phyloP scores from a whole-genome alignment of 2,888 invertebrate genomes.

The Xestia sexstrigata region DNA sequence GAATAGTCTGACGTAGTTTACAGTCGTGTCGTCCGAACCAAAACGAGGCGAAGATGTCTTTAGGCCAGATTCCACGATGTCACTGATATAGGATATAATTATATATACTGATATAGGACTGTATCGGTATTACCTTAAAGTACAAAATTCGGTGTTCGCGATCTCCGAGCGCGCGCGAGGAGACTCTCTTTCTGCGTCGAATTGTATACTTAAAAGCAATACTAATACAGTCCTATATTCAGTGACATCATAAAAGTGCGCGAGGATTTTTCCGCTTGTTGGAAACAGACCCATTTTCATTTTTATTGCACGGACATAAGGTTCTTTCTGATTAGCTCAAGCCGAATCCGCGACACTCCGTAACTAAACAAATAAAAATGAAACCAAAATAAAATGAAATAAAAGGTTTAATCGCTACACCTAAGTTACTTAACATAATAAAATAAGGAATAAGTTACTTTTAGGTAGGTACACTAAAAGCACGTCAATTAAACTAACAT shows the following conservation, averaged over 20 bases:
- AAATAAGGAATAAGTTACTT: constrained; percentile 50
- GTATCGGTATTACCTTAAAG: not conserved
- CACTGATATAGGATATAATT: too few species aligned
- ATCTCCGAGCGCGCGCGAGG: not conserved
- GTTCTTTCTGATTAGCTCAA: not conserved
- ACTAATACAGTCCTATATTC: not conserved
- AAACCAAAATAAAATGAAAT: constrained; percentile 45
- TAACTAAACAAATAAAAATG: constrained; percentile 21
- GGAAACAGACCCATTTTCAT: not conserved
- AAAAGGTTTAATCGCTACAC: constrained; percentile 62
- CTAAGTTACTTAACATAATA: constrained; percentile 59
- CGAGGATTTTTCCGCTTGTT: not conserved
- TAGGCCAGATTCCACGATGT: too few species aligned
- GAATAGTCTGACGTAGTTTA: not conserved
- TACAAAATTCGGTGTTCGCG: not conserved
- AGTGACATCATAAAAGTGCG: not conserved
- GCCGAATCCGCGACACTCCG: not conserved
- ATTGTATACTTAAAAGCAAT: too few species aligned
- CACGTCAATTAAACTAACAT: constrained; percentile 19
- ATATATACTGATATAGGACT: too few species aligned
- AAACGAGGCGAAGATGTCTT: not conserved
- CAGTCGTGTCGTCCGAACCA: not conserved
- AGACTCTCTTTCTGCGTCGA: not conserved
- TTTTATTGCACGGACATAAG: not conserved
- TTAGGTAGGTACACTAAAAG: constrained; percentile 41